These are phyloP conservation scores for Gymnopithys bicolor DNA, from an alignment of 2,797 vertebrate species.

Conservation along the genomic window DNA sequence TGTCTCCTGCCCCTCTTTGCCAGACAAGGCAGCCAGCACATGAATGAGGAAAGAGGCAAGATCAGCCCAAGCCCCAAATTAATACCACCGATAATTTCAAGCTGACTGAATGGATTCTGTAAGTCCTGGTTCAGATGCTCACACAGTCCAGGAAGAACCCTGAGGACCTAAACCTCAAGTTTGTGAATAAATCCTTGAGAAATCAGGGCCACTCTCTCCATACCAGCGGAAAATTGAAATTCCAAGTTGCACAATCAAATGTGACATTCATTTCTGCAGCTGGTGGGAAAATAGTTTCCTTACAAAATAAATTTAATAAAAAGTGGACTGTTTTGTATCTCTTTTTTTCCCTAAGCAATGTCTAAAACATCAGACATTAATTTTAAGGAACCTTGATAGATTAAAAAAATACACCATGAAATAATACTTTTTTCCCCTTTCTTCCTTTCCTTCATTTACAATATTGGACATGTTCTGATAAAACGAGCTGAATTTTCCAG, in stretches of 20 bases:
- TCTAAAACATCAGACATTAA: conserved; percentile 12
- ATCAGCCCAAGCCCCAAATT: neutral
- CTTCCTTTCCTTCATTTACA: neutral
- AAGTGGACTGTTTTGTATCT: conserved; percentile 16
- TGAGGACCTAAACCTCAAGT: neutral
- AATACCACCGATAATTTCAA: neutral
- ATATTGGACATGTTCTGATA: neutral
- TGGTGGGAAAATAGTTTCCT: conserved; percentile 38
- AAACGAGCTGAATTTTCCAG: neutral
- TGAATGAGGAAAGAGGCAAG: neutral
- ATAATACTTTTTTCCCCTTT: neutral
- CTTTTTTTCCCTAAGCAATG: neutral
- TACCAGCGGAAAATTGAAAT: conserved; percentile 18
- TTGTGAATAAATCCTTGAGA: neutral
- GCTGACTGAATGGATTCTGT: neutral
- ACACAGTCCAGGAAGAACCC: neutral
- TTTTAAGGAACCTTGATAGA: neutral
- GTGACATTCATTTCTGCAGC: conserved; percentile 25
- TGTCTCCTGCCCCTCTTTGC: neutral
- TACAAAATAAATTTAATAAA: conserved; percentile 42
- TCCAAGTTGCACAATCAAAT: neutral
- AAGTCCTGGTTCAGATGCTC: neutral
- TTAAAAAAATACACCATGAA: neutral
- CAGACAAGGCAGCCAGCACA: neutral
- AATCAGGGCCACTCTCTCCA: neutral